These are phyloP conservation scores for Hydropsyche tenuis DNA, from an alignment of 1,140 invertebrate genomes.

Conservation along the genomic window DNA sequence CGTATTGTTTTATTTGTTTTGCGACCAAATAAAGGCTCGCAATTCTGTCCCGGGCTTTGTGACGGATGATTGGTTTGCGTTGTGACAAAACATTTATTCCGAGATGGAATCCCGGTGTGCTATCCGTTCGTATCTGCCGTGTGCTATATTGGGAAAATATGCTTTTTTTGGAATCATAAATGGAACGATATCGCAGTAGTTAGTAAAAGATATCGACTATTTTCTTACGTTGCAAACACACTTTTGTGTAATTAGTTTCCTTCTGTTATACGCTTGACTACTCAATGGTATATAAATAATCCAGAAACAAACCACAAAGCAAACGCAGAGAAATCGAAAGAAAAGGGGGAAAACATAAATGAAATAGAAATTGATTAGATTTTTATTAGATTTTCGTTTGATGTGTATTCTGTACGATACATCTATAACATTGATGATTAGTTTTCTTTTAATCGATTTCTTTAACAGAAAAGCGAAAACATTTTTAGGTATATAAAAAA, in stretches of 20 bases:
- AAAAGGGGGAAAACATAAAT: slow-evolving; percentile 28
- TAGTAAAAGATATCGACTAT: no score
- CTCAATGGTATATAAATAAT: slow-evolving; percentile 31
- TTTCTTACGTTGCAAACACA: neutral
- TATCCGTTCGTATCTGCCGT: no score
- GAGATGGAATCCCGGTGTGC: neutral
- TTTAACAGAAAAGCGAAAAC: no score
- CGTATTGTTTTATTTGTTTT: slow-evolving; percentile 47
- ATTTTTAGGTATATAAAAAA: no score
- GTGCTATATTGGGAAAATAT: no score
- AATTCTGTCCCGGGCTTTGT: slow-evolving; percentile 38
- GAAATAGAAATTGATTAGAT: slow-evolving; percentile 38
- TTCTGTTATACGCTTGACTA: slow-evolving; percentile 3
- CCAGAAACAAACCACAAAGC: slow-evolving; percentile 26
- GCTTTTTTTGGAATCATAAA: no score
- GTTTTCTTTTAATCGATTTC: slow-evolving; percentile 11
- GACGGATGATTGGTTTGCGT: slow-evolving; percentile 38
- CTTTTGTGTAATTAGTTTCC: slow-evolving; percentile 30
- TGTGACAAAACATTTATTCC: slow-evolving; percentile 32
- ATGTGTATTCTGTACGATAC: slow-evolving; percentile 5
- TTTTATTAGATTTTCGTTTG: slow-evolving; percentile 39
- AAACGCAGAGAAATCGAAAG: slow-evolving; percentile 18
- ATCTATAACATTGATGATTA: neutral
- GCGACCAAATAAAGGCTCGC: slow-evolving; percentile 44
- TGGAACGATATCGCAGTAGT: no score